Conservation (phyloP, 2,888 invertebrate species). For the Xanthorhoe designata region DNA sequence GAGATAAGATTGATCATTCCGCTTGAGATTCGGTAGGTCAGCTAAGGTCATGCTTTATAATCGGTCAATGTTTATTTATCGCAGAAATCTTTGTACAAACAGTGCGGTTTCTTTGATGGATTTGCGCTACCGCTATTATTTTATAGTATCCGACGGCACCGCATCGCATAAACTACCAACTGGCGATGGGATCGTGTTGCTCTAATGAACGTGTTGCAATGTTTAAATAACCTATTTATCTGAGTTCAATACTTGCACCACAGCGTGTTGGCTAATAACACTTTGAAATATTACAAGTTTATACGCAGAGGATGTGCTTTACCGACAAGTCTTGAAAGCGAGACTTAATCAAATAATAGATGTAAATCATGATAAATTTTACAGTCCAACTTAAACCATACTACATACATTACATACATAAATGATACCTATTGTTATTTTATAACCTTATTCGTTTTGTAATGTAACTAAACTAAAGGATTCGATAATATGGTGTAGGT, state of each 20-base stretch:
- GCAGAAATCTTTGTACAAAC: constrained; percentile 12
- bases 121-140: constrained; percentile 31
- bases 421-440: no score
- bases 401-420: constrained; percentile 24
- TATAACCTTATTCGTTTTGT: constrained; percentile 33
- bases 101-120: constrained; percentile 23
- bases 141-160: constrained; percentile 38
- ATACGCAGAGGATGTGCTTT: constrained; percentile 36
- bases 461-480: constrained; percentile 40
- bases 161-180: constrained; percentile 48
- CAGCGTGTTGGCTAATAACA: constrained; percentile 45
- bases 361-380: constrained; percentile 42
- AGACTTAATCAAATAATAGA: constrained; percentile 28
- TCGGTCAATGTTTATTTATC: constrained; percentile 22
- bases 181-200: constrained; percentile 48
- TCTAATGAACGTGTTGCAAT: constrained; percentile 60
- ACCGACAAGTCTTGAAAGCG: constrained; percentile 20
- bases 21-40: constrained; percentile 25
- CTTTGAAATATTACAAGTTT: constrained; percentile 40
- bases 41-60: constrained; percentile 28
- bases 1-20: constrained; percentile 8
- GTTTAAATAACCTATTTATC: constrained; percentile 68
- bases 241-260: constrained; percentile 48
- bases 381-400: constrained; percentile 37
- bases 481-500: constrained; percentile 41